phyloP scores from a whole-genome alignment of 2,113 vertebrate genomes.

The Oryzias melastigma region DNA sequence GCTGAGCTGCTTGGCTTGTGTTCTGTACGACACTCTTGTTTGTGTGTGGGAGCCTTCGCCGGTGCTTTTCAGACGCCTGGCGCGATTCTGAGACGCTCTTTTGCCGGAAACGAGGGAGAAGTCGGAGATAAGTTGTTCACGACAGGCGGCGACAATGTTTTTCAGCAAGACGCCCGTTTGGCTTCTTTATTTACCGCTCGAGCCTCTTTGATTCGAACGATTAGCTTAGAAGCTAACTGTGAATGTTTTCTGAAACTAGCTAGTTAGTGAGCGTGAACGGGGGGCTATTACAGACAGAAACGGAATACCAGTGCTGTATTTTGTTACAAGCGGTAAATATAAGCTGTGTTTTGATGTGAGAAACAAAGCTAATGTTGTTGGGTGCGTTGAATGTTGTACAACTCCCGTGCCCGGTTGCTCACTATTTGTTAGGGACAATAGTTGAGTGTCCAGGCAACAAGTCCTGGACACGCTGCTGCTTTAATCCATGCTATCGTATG shows the following conservation, averaged over 20 bases:
- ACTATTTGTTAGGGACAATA: conserved; percentile 33
- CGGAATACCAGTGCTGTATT: background rate
- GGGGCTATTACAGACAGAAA: conserved; percentile 17
- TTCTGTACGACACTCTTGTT: conserved; percentile 42
- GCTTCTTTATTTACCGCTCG: conserved; percentile 31
- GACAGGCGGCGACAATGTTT: conserved; percentile 1
- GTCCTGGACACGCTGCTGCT: conserved; percentile 32
- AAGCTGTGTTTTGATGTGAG: background rate
- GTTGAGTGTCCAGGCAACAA: conserved; percentile 58
- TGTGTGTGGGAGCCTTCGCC: conserved; percentile 17
- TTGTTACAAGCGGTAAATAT: background rate
- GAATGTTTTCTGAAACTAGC: conserved; percentile 59
- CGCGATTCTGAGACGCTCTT: background rate
- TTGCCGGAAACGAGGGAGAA: background rate
- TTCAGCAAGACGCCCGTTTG: background rate
- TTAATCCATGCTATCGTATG: conserved; percentile 7
- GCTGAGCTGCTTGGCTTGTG: conserved; percentile 55
- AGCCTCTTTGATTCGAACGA: conserved; percentile 48
- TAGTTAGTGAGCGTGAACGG: conserved; percentile 43
- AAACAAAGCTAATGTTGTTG: background rate
- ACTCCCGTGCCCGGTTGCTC: conserved; percentile 6
- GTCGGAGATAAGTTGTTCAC: conserved; percentile 5
- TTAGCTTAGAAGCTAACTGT: conserved; percentile 70
- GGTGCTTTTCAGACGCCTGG: conserved; percentile 29
- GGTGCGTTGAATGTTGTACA: conserved; percentile 13